Percentiles rank a stretch among this genome's conserved stretches.
Evolutionary conservation across 2,797 vertebrate genomes (phyloP).

Genomic region (Helarctos malayanus): DNA sequence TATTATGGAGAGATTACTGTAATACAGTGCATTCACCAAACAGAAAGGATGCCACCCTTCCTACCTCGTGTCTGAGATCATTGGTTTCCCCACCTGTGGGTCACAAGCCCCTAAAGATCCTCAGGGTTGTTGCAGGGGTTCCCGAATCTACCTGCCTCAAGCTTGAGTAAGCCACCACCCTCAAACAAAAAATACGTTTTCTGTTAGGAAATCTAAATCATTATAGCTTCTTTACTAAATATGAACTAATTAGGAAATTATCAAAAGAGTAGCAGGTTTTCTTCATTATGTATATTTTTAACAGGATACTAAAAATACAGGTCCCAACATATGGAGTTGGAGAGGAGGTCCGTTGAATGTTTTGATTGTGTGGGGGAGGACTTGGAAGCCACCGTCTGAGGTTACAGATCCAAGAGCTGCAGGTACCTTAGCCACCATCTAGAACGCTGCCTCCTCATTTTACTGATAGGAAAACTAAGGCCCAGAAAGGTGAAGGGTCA

Average conservation of each 20-base stretch:
- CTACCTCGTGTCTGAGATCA: not conserved
- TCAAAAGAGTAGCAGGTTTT: not conserved
- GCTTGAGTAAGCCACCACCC: constrained; percentile 1
- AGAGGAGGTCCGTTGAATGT: not conserved
- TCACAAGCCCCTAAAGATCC: not conserved
- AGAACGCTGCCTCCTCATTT: not conserved
- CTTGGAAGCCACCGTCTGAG: constrained; percentile 31
- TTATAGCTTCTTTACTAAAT: constrained; percentile 12
- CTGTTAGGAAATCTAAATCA: not conserved
- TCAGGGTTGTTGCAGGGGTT: not conserved
- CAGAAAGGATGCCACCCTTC: not conserved
- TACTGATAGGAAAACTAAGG: constrained; percentile 42
- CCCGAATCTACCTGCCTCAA: not conserved
- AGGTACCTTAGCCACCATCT: not conserved
- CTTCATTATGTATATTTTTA: not conserved
- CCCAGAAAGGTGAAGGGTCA: constrained; percentile 52
- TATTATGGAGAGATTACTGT: not conserved
- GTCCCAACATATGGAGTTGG: not conserved
- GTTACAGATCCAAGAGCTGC: not conserved
- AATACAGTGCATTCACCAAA: not conserved
- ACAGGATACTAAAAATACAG: not conserved
- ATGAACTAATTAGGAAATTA: constrained; percentile 28
- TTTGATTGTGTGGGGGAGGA: not conserved
- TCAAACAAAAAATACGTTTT: not conserved
- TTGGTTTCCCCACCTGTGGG: not conserved